A percentile compares a stretch with the other conserved stretches of the same genome.
phyloP scores from a whole-genome alignment of 2,888 invertebrate species.

The Stenodema calcarata region DNA sequence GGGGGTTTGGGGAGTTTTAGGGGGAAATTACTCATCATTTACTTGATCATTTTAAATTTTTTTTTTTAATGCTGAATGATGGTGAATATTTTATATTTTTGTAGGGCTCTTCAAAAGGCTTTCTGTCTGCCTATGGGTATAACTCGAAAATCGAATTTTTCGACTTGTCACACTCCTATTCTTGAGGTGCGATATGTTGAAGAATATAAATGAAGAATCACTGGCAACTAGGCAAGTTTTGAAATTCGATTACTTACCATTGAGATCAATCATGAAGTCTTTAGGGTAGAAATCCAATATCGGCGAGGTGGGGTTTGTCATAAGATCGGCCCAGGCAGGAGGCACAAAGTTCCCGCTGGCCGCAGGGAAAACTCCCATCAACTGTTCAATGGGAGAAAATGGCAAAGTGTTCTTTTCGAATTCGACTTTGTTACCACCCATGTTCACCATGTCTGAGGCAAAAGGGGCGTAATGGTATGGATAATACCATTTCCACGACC shows the following conservation, averaged over 20 bases:
- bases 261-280: slow-evolving; percentile 96
- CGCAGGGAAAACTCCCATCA: slow-evolving; percentile 99
- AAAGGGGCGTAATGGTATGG: slow-evolving; percentile 99
- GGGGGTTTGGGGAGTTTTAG: too few species aligned
- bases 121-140: too few species aligned
- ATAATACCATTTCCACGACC: slow-evolving; percentile 99
- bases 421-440: slow-evolving; percentile 81
- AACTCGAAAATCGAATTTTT: too few species aligned
- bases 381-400: slow-evolving; percentile 96
- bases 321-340: slow-evolving; percentile 87
- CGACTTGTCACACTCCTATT: too few species aligned
- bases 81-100: too few species aligned
- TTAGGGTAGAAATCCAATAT: slow-evolving; percentile 99
- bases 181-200: too few species aligned
- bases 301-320: slow-evolving; percentile 89
- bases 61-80: too few species aligned
- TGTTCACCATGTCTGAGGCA: slow-evolving; percentile 96
- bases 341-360: slow-evolving; percentile 95
- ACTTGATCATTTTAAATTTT: too few species aligned
- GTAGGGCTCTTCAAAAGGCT: too few species aligned
- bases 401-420: slow-evolving; percentile 90
- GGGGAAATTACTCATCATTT: too few species aligned
- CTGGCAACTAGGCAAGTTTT: too few species aligned
- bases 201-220: too few species aligned
- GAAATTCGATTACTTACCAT: slow-evolving; percentile 74